Evolutionary conservation across 2,113 vertebrate species (phyloP).

Genomic region (Eclectus roratus): DNA sequence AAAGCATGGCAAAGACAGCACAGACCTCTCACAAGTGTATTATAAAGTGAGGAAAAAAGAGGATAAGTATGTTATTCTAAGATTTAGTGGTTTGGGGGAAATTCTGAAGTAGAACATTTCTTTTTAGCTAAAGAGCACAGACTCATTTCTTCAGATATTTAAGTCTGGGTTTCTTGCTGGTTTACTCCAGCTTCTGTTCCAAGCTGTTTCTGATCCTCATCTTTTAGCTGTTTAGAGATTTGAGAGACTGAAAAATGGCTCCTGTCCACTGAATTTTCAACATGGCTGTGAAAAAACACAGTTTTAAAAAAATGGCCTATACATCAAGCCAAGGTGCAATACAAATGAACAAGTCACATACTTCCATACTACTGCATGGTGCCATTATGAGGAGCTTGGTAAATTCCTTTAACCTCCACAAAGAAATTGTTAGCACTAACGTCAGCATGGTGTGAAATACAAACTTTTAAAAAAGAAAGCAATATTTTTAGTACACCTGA

Average conservation of each 20-base stretch:
- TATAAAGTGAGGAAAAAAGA: background rate
- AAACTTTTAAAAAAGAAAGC: background rate
- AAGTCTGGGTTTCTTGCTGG: background rate
- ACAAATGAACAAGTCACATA: background rate
- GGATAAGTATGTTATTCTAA: conserved; percentile 39
- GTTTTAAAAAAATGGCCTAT: background rate
- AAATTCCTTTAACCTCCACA: background rate
- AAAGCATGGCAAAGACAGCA: background rate
- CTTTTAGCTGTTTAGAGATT: background rate
- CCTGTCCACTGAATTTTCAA: background rate
- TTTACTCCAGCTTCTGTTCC: conserved; percentile 8
- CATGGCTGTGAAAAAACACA: background rate
- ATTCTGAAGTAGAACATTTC: conserved; percentile 11
- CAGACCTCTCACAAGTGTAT: background rate
- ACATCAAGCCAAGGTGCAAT: background rate
- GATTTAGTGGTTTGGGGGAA: conserved; percentile 16
- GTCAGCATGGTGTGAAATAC: background rate
- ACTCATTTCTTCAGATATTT: background rate
- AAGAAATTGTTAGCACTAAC: background rate
- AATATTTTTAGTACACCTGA: background rate
- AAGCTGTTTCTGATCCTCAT: background rate
- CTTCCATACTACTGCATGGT: fast-evolving
- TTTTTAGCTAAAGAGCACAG: background rate
- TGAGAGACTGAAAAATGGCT: background rate
- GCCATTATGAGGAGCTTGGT: background rate